A percentile compares a stretch with the other conserved stretches of the same genome.
These are phyloP conservation scores for Adelosebastes latens DNA, from an alignment of 2,797 vertebrate genomes.

Conservation along the genomic window DNA sequence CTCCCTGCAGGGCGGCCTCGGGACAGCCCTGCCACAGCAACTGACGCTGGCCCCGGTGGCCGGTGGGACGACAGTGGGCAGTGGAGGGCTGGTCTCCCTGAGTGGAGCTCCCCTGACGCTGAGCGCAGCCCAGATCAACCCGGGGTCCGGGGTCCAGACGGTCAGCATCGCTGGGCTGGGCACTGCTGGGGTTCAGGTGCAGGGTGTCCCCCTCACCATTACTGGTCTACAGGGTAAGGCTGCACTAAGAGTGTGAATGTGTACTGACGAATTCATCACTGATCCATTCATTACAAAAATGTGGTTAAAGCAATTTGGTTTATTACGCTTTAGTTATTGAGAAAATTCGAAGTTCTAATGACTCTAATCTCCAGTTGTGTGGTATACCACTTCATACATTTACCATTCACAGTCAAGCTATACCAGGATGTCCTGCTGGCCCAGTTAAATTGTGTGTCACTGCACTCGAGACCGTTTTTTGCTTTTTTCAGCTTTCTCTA, in stretches of 20 bases:
- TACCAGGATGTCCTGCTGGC: not conserved
- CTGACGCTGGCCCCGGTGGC: slow-evolving; percentile 93
- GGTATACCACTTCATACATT: not conserved
- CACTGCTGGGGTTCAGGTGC: slow-evolving; percentile 93
- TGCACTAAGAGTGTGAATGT: not conserved
- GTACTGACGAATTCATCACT: not conserved
- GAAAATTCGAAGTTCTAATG: not conserved
- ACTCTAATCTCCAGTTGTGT: not conserved
- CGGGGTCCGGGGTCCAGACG: slow-evolving; percentile 96
- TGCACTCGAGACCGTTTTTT: not conserved
- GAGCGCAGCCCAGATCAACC: slow-evolving; percentile 95
- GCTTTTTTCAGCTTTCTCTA: not conserved
- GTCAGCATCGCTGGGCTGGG: slow-evolving; percentile 96
- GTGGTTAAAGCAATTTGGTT: not conserved
- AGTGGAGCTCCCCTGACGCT: slow-evolving; percentile 94
- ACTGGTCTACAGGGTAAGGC: slow-evolving; percentile 94
- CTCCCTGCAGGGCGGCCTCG: slow-evolving; percentile 90
- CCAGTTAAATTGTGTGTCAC: not conserved
- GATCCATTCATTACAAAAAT: not conserved
- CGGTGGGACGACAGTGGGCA: slow-evolving; percentile 89
- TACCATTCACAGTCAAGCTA: slow-evolving; percentile 2
- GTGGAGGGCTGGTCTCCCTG: slow-evolving; percentile 92
- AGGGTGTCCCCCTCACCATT: slow-evolving; percentile 97
- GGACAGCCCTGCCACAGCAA: slow-evolving; percentile 92
- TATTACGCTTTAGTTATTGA: not conserved